Percentiles rank a stretch among this genome's conserved stretches.
Conservation (phyloP, 2,113 vertebrate species). For the Ibidorhyncha struthersii region DNA sequence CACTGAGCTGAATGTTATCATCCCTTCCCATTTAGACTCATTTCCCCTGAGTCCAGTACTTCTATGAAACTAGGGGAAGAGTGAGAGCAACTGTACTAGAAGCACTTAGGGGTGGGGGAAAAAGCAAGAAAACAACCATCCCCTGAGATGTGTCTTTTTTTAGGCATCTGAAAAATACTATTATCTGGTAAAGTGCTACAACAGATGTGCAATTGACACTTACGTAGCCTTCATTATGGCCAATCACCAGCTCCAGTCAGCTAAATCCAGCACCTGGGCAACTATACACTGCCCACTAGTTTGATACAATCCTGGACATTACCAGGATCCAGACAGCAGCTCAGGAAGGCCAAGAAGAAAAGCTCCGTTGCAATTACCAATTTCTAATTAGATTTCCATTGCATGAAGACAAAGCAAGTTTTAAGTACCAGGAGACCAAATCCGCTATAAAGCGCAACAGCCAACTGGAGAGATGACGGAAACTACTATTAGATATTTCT, state of each 20-base stretch:
- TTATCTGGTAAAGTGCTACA: not conserved
- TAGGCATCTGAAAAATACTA: not conserved
- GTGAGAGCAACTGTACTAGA: not conserved
- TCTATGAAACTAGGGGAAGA: not conserved
- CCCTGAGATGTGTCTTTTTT: not conserved
- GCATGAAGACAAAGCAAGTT: not conserved
- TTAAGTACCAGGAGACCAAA: not conserved
- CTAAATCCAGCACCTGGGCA: not conserved
- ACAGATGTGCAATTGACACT: not conserved
- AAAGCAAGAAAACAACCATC: not conserved
- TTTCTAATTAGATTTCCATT: not conserved
- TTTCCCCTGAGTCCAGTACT: not conserved
- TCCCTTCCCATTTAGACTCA: not conserved
- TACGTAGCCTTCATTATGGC: fast-evolving
- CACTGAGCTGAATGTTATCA: not conserved
- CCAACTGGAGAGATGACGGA: not conserved
- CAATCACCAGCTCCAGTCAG: not conserved
- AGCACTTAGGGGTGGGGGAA: not conserved
- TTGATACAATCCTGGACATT: not conserved
- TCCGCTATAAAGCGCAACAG: not conserved
- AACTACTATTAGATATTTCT: not conserved
- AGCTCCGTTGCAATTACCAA: not conserved
- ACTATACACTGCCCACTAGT: too few relatives aligned
- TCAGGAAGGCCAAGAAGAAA: not conserved
- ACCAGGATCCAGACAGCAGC: not conserved